Conservation (phyloP, 2,888 invertebrate species). For the Galerucella pusilla region DNA sequence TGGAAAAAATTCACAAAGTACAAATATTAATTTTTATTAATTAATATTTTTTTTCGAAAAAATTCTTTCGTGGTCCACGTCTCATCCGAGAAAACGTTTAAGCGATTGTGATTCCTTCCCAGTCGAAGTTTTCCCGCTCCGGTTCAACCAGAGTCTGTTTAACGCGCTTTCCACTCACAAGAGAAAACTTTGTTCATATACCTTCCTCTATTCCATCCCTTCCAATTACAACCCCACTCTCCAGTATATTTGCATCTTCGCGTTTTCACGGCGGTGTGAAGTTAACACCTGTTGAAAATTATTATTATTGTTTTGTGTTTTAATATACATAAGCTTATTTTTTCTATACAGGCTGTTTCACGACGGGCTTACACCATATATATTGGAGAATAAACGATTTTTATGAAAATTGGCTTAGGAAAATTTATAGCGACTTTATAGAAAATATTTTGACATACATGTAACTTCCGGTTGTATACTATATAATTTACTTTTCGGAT, state of each 20-base stretch:
- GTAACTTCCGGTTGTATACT: no score
- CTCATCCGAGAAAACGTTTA: slow-evolving; percentile 18
- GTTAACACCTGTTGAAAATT: slow-evolving; percentile 30
- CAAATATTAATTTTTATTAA: no score
- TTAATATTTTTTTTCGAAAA: no score
- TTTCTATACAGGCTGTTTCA: no score
- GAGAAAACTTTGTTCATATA: slow-evolving; percentile 12
- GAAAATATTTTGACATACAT: no score
- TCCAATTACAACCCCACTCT: slow-evolving; percentile 1
- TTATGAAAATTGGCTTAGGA: no score
- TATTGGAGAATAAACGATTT: no score
- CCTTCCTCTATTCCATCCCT: slow-evolving; percentile 6
- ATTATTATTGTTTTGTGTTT: slow-evolving; percentile 5
- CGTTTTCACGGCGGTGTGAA: slow-evolving; percentile 18
- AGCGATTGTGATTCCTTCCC: slow-evolving; percentile 16
- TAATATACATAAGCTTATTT: background rate
- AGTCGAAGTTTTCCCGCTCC: slow-evolving; percentile 26
- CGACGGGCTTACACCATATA: no score
- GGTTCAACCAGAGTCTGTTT: slow-evolving; percentile 33
- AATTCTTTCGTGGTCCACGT: background rate
- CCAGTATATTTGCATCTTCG: slow-evolving; percentile 13
- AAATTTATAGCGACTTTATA: no score
- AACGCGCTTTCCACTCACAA: slow-evolving; percentile 20
- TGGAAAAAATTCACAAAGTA: no score
- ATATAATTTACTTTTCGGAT: no score